Evolutionary conservation across 1,140 invertebrate species (phyloP), one percentile per base, ranked within the genome.

Genomic region (Rhyacophila brunnea): DNA sequence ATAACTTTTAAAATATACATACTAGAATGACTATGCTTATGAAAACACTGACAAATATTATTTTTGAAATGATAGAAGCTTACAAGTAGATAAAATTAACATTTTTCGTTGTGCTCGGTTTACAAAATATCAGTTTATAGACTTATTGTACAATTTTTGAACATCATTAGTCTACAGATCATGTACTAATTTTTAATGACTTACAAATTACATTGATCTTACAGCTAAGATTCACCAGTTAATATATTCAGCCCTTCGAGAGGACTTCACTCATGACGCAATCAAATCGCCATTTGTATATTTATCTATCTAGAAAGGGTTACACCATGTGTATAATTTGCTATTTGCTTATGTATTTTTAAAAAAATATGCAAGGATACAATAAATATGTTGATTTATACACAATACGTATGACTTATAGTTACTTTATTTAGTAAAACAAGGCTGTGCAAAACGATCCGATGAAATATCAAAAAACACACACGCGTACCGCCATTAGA

Each of bases 61-160:
- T 28, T 28, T 28, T 28, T 28, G 23, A 28, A 28, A 28, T 28
- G 23, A 28, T 5, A 28, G 23, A 28, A 28, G 23, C 23, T 28
- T 28, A 28, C 23, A 28, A 28, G 23, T 28, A 28, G 23, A 40
- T 40, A 40, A 40, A 13, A 40, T 15, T 13, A 13, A 40, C 15
- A 48, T 19, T 36, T 56, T 56, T 56, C 54, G 54, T 56, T 56
- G 54, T 56, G 54, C 54, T 56, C 54, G 32, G 44, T 48, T 56
- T 48, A 48, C 34, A 48, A 47, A 55, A 45, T 56, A 6, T 48
- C 54, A 35, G 14, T 34, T 28, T 48, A 13, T 48, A 56, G 38
- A 45, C 54, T 48, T 48, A 56, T 23, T 48, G 36, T 56, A 56
- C 54, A 56, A 47, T 20, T 40, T 56, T 28, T 35, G 13, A 40